Conservation (phyloP, 2,113 vertebrate genomes). For the Sylvietta virens region DNA sequence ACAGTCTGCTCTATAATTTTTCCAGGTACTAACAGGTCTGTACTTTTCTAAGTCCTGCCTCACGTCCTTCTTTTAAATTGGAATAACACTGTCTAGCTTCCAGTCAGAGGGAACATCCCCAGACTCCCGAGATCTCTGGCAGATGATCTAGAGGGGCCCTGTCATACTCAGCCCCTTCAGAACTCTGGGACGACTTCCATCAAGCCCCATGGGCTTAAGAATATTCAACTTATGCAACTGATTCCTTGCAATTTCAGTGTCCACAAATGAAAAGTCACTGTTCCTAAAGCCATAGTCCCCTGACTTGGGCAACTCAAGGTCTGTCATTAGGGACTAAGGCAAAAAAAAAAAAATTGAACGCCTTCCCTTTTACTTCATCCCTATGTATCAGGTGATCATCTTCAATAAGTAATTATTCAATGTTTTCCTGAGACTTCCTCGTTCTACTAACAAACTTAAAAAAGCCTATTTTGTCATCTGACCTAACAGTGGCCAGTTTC, state of each 20-base stretch:
- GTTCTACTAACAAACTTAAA: background rate
- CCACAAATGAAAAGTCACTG: background rate
- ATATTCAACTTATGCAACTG: background rate
- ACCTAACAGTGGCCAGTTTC: background rate
- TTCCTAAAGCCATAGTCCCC: background rate
- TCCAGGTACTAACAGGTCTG: background rate
- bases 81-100: background rate
- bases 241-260: background rate
- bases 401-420: background rate
- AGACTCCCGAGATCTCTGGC: background rate
- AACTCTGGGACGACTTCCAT: background rate
- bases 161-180: background rate
- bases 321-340: background rate
- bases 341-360: background rate
- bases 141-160: background rate
- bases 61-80: background rate
- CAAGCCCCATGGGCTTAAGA: background rate
- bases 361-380: background rate
- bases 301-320: background rate
- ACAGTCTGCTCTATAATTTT: background rate
- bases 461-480: background rate
- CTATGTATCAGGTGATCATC: background rate
- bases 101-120: background rate
- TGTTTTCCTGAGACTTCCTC: background rate
- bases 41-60: background rate